Percentiles rank a stretch among this genome's conserved stretches.
phyloP scores from a whole-genome alignment of 2,888 invertebrate genomes.

The Polylopha cassiicola region DNA sequence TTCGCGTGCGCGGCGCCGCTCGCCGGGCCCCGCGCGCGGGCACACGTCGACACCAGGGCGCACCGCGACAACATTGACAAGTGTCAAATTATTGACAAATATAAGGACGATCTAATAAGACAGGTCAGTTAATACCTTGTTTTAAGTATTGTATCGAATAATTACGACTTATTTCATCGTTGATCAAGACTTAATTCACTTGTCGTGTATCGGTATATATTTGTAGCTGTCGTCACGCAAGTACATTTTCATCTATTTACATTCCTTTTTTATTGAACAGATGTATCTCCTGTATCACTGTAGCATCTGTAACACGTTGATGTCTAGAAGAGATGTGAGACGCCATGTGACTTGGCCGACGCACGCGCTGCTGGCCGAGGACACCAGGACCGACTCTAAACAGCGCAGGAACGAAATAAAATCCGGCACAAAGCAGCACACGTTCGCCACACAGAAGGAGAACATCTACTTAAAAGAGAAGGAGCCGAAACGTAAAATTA shows the following conservation, averaged over 20 bases:
- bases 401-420: conserved; percentile 22
- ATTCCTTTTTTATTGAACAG: conserved; percentile 26
- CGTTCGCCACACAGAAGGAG: conserved; percentile 24
- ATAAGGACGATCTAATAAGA: conserved; percentile 34
- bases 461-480: conserved; percentile 18
- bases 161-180: too few species aligned
- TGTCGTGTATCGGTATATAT: too few species aligned
- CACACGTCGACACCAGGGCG: conserved; percentile 23
- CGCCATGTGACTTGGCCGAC: conserved; percentile 29
- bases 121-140: conserved; percentile 34
- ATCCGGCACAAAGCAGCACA: conserved; percentile 22
- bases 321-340: conserved; percentile 27
- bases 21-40: conserved; percentile 8
- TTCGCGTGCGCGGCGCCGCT: conserved; percentile 23
- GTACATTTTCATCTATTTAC: not conserved
- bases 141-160: too few species aligned
- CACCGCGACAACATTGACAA: conserved; percentile 30
- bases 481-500: conserved; percentile 23
- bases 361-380: conserved; percentile 16
- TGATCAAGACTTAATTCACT: too few species aligned
- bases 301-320: conserved; percentile 35
- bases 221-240: not conserved
- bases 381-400: conserved; percentile 16
- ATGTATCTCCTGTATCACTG: conserved; percentile 39
- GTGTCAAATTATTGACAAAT: conserved; percentile 34